Conservation (phyloP, 1,140 invertebrate genomes). For the Philotrypesis tridentata region DNA sequence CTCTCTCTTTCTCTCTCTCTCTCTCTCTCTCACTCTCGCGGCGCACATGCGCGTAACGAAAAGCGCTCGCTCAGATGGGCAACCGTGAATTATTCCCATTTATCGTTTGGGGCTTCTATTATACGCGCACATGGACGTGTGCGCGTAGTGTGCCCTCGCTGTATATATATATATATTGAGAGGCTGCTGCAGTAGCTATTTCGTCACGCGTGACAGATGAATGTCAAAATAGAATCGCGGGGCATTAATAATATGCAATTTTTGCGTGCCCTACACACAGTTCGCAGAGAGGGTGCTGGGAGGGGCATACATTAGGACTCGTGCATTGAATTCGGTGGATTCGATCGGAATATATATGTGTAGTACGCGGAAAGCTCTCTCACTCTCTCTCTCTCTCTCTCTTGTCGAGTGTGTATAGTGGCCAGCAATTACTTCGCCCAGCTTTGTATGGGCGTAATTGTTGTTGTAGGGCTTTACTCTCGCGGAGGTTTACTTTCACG, state of each 20-base stretch:
- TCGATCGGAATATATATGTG: background rate
- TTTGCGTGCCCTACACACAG: constrained; percentile 7
- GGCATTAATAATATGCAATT: constrained; percentile 34
- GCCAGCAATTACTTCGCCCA: constrained; percentile 18
- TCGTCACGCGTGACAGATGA: constrained; percentile 35
- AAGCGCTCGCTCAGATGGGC: background rate
- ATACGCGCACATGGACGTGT: no score
- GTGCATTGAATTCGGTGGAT: constrained; percentile 17
- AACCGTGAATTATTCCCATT: constrained; percentile 42
- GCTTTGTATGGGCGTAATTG: constrained; percentile 29
- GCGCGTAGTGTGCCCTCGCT: no score
- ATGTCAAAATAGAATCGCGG: constrained; percentile 32
- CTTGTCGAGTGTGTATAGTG: background rate
- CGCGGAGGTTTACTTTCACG: background rate
- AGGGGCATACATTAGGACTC: no score
- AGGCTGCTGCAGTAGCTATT: background rate
- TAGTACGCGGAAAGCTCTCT: background rate
- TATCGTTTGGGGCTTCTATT: constrained; percentile 22
- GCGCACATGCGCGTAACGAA: constrained; percentile 41
- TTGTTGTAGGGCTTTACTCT: constrained; percentile 19
- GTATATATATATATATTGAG: background rate
- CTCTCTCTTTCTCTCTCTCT: no score
- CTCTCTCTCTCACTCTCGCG: no score
- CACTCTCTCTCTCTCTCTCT: no score
- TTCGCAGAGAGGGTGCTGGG: background rate